Percentiles rank a stretch among this genome's conserved stretches.
Evolutionary conservation across 2,113 vertebrate genomes (phyloP).

Genomic region (Embiotoca jacksoni): DNA sequence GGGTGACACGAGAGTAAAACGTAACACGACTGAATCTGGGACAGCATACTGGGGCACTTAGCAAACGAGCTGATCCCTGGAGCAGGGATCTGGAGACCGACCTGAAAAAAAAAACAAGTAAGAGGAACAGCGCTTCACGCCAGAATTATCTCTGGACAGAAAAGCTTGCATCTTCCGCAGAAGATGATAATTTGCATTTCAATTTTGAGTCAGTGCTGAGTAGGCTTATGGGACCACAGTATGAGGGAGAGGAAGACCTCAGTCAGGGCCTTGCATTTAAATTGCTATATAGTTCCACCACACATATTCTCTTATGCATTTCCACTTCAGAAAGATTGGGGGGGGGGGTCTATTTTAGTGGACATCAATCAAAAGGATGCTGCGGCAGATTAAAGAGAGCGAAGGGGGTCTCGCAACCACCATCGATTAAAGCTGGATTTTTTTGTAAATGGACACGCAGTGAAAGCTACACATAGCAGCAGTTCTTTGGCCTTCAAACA

Average conservation of each 20-base stretch:
- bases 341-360: constrained; percentile 37
- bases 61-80: constrained; percentile 65
- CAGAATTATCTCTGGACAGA: constrained; percentile 58
- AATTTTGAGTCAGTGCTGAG: constrained; percentile 58
- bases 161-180: constrained; percentile 36
- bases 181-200: constrained; percentile 59
- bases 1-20: constrained; percentile 63
- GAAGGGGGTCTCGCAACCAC: accelerated
- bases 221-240: constrained; percentile 47
- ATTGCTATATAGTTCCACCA: neutral
- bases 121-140: constrained; percentile 30
- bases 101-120: constrained; percentile 52
- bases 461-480: neutral
- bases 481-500: neutral
- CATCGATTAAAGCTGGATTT: constrained; percentile 4
- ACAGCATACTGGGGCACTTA: constrained; percentile 77
- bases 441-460: neutral
- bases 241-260: constrained; percentile 10
- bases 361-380: constrained; percentile 46
- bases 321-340: constrained; percentile 18
- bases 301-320: neutral
- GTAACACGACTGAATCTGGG: constrained; percentile 73
- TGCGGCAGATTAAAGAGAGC: constrained; percentile 21
- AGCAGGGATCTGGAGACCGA: constrained; percentile 70
- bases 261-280: constrained; percentile 17